Conservation (phyloP, 2,888 invertebrate genomes). For the Microplitis manilae region DNA sequence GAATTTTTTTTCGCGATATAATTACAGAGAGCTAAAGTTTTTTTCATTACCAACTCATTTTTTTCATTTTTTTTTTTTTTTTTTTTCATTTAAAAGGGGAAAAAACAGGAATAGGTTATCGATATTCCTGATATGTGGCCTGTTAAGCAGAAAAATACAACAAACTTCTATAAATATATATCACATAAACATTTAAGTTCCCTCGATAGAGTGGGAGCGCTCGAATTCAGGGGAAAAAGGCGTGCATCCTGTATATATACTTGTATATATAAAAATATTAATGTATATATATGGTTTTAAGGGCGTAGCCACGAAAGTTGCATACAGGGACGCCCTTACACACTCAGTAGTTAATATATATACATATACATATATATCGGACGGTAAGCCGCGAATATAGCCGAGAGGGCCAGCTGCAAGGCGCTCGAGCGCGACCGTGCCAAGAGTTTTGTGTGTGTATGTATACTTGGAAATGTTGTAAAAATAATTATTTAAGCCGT, state of each 20-base stretch:
- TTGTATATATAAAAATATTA: not conserved
- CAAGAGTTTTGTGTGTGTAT: conserved; percentile 45
- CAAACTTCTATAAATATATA: conserved; percentile 3
- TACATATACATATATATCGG: not conserved
- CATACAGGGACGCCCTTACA: conserved; percentile 60
- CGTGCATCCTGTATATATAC: conserved; percentile 58
- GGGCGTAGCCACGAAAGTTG: conserved; percentile 57
- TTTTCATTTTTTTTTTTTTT: not conserved
- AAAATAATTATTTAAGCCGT: conserved; percentile 72
- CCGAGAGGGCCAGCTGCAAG: conserved; percentile 69
- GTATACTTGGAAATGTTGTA: conserved; percentile 71
- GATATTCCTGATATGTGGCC: conserved; percentile 31
- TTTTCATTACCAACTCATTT: not conserved
- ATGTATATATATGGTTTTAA: conserved; percentile 52
- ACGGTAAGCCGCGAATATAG: conserved; percentile 43
- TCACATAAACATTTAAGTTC: conserved; percentile 53
- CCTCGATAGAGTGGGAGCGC: conserved; percentile 47
- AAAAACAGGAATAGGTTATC: not conserved
- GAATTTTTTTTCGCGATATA: not conserved
- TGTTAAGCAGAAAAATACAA: conserved; percentile 24
- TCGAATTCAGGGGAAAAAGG: conserved; percentile 58
- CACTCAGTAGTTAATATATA: conserved; percentile 27
- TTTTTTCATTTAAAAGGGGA: not conserved
- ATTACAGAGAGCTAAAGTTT: not conserved
- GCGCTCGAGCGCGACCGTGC: conserved; percentile 69